phyloP scores from a whole-genome alignment of 2,888 invertebrate genomes.

The Chalcis sispes region DNA sequence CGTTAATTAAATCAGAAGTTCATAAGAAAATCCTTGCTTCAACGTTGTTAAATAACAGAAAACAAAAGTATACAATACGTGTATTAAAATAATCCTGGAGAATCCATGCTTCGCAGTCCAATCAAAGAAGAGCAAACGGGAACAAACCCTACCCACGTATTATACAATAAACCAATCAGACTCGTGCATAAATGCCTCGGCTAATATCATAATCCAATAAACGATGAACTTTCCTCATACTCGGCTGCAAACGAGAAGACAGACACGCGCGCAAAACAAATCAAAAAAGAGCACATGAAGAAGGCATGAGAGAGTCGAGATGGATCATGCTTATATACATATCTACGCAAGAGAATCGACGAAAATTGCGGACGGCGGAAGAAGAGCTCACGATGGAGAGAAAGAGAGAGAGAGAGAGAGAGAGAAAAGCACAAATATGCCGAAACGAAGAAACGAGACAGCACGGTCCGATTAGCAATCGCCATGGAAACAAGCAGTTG shows the following conservation, averaged over 20 bases:
- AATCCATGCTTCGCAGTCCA: slow-evolving; percentile 22
- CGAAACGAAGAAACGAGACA: slow-evolving; percentile 59
- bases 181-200: slow-evolving; percentile 29
- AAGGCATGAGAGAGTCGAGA: not conserved
- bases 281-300: not conserved
- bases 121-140: slow-evolving; percentile 30
- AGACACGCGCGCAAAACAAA: not conserved
- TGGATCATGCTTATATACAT: too few species aligned
- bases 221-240: slow-evolving; percentile 27
- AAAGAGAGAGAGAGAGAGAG: not conserved
- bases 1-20: too few species aligned
- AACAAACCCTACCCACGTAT: not conserved
- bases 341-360: slow-evolving; percentile 1
- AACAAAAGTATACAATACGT: slow-evolving; percentile 23
- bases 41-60: too few species aligned
- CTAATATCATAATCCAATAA: slow-evolving; percentile 51
- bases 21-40: too few species aligned
- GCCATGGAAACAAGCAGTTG: slow-evolving; percentile 80
- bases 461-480: slow-evolving; percentile 79
- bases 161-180: slow-evolving; percentile 46
- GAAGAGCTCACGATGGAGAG: not conserved
- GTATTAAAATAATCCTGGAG: slow-evolving; percentile 28
- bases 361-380: slow-evolving; percentile 24
- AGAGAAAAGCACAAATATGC: slow-evolving; percentile 63
- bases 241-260: slow-evolving; percentile 11